Conservation (phyloP, 1,140 invertebrate species). For the Nasonia longicornis region DNA sequence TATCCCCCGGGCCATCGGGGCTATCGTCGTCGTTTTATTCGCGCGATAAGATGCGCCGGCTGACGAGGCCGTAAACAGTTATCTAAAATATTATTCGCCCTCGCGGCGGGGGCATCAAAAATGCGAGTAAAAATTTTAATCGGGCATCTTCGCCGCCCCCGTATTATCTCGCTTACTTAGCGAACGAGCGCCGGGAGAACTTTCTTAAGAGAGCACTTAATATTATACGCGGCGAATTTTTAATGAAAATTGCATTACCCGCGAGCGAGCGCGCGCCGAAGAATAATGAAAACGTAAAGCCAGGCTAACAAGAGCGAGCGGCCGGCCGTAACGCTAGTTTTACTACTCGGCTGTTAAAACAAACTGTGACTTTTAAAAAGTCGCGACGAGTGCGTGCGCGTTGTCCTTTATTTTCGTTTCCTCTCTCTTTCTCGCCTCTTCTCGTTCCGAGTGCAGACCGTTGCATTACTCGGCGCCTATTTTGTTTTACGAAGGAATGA, state of each 20-base stretch:
- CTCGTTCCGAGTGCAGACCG: too few relatives aligned
- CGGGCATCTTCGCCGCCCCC: background rate
- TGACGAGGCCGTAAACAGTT: background rate
- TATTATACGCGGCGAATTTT: slow-evolving; percentile 23
- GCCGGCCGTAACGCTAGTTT: background rate
- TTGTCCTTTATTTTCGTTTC: background rate
- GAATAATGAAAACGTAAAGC: slow-evolving; percentile 27
- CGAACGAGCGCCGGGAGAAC: background rate
- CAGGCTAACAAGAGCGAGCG: background rate
- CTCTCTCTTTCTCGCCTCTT: background rate
- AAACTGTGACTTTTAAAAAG: background rate
- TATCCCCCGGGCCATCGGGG: background rate
- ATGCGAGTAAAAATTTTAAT: slow-evolving; percentile 28
- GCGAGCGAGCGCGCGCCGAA: background rate
- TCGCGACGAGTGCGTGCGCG: background rate
- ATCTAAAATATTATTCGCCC: background rate
- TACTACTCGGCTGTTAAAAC: slow-evolving; percentile 5
- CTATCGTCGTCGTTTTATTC: background rate
- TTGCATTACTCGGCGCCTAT: background rate
- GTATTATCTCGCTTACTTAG: slow-evolving; percentile 9
- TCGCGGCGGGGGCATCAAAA: background rate
- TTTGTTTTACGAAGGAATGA: background rate
- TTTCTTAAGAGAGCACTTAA: slow-evolving; percentile 31
- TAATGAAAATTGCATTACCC: slow-evolving; percentile 33
- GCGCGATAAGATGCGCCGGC: background rate